Conservation (phyloP, 2,888 invertebrate genomes). For the Cephus nigrinus region DNA sequence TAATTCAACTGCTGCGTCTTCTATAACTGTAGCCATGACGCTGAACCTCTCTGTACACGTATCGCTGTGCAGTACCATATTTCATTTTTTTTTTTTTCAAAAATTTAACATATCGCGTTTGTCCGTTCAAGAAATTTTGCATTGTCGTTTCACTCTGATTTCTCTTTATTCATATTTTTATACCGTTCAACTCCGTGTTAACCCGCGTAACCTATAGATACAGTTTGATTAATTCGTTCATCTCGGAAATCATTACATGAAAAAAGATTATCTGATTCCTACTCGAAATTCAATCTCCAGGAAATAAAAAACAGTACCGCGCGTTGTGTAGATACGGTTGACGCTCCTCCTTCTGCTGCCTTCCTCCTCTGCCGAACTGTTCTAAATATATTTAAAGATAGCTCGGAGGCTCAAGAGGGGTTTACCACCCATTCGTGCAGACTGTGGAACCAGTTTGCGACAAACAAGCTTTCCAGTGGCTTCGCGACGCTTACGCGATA, state of each 20-base stretch:
- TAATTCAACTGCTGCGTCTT: not conserved
- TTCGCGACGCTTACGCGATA: not conserved
- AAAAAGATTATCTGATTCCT: not conserved
- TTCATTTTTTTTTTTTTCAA: no score
- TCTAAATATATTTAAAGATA: not conserved
- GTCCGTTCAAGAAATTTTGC: not conserved
- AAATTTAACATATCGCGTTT: no score
- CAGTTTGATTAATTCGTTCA: no score
- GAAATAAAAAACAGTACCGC: not conserved
- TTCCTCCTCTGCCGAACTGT: not conserved
- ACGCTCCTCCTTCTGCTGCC: not conserved
- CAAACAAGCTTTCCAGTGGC: not conserved
- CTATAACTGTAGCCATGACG: not conserved
- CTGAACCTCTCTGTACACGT: no score
- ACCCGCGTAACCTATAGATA: no score
- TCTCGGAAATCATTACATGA: not conserved
- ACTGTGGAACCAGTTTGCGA: not conserved
- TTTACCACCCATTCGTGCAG: not conserved
- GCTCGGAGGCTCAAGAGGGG: not conserved
- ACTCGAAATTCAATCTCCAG: not conserved
- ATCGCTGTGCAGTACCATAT: no score
- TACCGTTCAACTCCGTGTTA: not conserved
- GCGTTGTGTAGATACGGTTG: not conserved
- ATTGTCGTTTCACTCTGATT: not conserved
- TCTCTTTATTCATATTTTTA: not conserved